phyloP scores from a whole-genome alignment of 2,888 invertebrate species.

The Tachina grossa region DNA sequence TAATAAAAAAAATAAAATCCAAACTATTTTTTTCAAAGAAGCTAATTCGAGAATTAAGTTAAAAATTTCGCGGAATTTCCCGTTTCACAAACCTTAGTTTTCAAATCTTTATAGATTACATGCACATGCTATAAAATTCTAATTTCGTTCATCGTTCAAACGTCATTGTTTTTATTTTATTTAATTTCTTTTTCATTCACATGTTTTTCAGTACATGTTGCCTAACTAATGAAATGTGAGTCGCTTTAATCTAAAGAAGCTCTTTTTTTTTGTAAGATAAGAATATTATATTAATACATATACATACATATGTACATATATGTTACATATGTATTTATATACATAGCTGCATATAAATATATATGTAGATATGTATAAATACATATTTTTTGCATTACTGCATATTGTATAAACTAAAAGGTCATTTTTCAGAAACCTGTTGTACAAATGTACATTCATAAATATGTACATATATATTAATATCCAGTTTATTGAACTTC shows the following conservation, averaged over 20 bases:
- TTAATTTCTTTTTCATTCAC: constrained; percentile 11
- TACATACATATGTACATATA: neutral
- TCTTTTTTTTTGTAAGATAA: neutral
- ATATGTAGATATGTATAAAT: neutral
- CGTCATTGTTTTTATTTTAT: constrained; percentile 57
- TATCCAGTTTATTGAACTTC: constrained; percentile 14
- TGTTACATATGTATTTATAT: neutral
- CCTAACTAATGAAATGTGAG: constrained; percentile 40
- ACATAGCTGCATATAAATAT: neutral
- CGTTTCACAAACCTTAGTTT: too few species aligned
- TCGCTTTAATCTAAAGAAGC: constrained; percentile 20
- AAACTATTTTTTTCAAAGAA: too few species aligned
- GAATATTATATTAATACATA: neutral
- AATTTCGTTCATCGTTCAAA: constrained; percentile 14
- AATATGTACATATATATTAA: neutral
- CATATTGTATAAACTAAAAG: constrained; percentile 23
- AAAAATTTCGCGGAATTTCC: too few species aligned
- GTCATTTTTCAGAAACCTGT: constrained; percentile 49
- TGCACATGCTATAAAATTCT: constrained; percentile 22
- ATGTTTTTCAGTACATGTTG: constrained; percentile 6
- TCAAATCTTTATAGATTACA: constrained; percentile 57
- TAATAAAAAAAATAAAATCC: too few species aligned
- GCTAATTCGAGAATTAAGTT: too few species aligned
- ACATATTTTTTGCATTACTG: neutral
- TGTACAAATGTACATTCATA: neutral